Evolutionary conservation across 2,113 vertebrate species (phyloP), one percentile per base, ranked within the genome.

Genomic region (Proteles cristata): DNA sequence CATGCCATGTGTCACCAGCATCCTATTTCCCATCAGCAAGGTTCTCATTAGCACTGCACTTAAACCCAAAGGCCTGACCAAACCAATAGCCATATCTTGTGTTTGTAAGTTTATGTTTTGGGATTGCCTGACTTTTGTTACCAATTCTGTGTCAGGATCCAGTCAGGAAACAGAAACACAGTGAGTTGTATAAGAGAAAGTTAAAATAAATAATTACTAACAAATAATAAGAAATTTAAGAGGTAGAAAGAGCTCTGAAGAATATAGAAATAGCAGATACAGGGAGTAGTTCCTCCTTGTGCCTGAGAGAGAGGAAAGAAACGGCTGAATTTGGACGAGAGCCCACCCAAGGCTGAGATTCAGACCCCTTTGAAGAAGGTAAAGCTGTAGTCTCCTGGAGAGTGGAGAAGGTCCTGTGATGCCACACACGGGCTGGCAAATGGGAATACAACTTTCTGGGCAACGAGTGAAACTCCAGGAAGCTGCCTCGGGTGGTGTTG

Each of bases 141-240:
- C 16, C 28, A 82, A 2, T 82, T 76, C 23, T 82, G 45, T 81
- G 45, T 95, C 26, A 35, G 11, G n/a, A 35, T 76, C 16, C 21
- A 55, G 21, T 93, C 23, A 74, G 77, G 45, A 88, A 79, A 82
- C 45, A 88, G 74, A 88, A 88, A 48, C 50, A 68, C 4, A 55
- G 21, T 74, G 66, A 65, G 74, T n/a, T 92, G 43, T 66, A 66
- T 23, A 77, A 73, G 74, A 45, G 55, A 53, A 43, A 74, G 53
- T 86, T 81, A 82, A 53, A 33, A 81, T 73, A 87, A 93, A 74
- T 19, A 81, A 71, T 81, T 74, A 69, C 35, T 88, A 80, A 81
- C 83, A 43, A 74, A 45, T 92, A 87, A n/a, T 92, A 92, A 76
- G 61, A 85, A 68, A 73, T 43, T 65, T n/a, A 81, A 73, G 77